These are phyloP conservation scores for Urocyon cinereoargenteus DNA, from an alignment of 2,797 vertebrate species.

Conservation along the genomic window DNA sequence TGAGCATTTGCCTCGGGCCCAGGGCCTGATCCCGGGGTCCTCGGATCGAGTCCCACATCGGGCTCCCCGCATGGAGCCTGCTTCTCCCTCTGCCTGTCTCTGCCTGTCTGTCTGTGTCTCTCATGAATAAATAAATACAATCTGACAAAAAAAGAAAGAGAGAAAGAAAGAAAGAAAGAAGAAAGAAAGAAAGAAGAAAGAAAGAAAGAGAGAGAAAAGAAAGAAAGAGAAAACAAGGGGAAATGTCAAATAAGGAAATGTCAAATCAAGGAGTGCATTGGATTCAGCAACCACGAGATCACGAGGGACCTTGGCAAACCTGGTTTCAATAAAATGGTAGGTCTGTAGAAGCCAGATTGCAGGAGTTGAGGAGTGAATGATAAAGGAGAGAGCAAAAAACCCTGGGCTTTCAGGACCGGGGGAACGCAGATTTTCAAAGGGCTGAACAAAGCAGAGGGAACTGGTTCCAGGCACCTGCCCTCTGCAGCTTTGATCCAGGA, in stretches of 20 bases:
- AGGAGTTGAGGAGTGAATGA: background rate
- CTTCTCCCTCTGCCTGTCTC: no score
- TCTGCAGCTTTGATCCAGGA: background rate
- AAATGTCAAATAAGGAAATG: background rate
- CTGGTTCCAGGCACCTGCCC: background rate
- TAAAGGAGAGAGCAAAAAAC: background rate
- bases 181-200: no score
- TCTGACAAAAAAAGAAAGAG: no score
- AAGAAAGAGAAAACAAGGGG: background rate
- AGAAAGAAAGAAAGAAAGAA: no score
- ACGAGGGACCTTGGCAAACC: background rate
- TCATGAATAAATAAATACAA: no score
- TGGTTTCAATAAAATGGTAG: background rate
- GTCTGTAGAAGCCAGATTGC: background rate
- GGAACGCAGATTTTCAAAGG: background rate
- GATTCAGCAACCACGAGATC: background rate
- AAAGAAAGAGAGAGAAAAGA: background rate
- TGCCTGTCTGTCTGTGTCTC: no score
- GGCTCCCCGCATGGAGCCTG: no score
- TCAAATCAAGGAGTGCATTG: background rate
- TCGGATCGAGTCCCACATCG: no score
- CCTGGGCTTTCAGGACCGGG: background rate
- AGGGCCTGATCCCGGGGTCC: no score
- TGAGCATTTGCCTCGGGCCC: no score
- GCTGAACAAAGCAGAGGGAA: background rate